Evolutionary conservation across 2,888 invertebrate genomes (phyloP), one percentile per base, ranked within the genome.

Genomic region (Tetheella fluctuosa): DNA sequence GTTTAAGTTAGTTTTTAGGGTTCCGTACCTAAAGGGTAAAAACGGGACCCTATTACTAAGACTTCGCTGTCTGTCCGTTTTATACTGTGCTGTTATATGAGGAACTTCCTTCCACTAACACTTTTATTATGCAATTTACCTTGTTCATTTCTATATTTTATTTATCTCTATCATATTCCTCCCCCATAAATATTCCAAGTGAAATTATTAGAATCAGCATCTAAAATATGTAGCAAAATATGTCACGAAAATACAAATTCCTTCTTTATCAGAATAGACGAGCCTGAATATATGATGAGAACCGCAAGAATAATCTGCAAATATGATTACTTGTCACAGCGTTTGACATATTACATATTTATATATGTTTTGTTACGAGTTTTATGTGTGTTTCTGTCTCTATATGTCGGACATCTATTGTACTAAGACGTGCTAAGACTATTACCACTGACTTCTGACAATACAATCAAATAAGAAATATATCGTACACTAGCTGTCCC

Each of bases 261-360:
- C n/a, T 15, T 55, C 54, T 17, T 57, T 42, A 34, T 12, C 23
- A 59, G 52, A 61, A 61, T 64, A 70, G 64, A 70, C 68, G 61
- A 52, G 13, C 37, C 13, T n/a, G 48, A 20, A 20, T 48, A 23
- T 23, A 61, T 54, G 25, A 59, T 62, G 62, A 67, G 62, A 62
- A 53, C 58, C 64, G 28, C 6, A 34, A 37, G 42, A 60, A 58
- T 73, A 71, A 73, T 73, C 70, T 60, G 23, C 25, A 52, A 65
- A 68, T 63, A 61, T 62, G 60, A 70, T 67, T 59, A 73, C 71
- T 68, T 64, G 66, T 73, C 68, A 73, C 64, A 71, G 58, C 17
- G 48, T 48, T 42, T 62, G 62, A 61, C 53, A 52, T 39, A 48
- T 63, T 58, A 13, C 52, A 37, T 54, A 25, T 54, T 30, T 28